Evolutionary conservation across 2,797 vertebrate species (phyloP), one percentile per base, ranked within the genome.

Genomic region (Percopsis omiscomaycus): DNA sequence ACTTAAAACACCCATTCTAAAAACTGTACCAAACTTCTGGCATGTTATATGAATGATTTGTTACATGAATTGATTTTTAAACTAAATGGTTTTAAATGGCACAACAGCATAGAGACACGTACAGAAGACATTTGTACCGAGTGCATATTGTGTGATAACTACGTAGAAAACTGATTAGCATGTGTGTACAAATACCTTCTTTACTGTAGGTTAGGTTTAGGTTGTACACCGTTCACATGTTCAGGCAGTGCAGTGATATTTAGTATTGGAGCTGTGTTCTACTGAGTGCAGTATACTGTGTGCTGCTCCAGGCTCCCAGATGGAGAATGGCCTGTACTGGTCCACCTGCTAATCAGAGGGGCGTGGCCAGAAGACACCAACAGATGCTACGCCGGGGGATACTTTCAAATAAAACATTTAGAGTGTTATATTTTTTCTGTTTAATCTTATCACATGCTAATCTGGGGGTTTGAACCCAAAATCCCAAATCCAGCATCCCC

Each of bases 271-370:
- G 6, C 29, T 48, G 65, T 32, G 61, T 15, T 63, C 48, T 64
- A 58, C 51, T 49, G 61, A 55, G 60, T 27, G 42, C 1, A 2
- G 61, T 45, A 66, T 62, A 64, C 28, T 15, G 73, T 61, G 56
- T 75, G 65, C 65, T 49, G 72, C 80, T 79, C 32, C 45, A 54
- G 83, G 76, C 64, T 62, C 69, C 69, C 86, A 91, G 86, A 90
- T 86, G 82, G 81, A 86, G 66, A 69, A 77, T 68, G 75, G 75
- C 59, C 64, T 71, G 44, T 12, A 73, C 71, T 70, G 58, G 68
- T 58, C 81, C 75, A 77, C 74, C 71, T 74, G 80, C 71, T 86
- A 84, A 89, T 86, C 79, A 86, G 71, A 22, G 14, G 64, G 55
- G 51, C 70, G 74, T 49, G 75, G 80, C 81, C 55, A 80, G 77